These are phyloP conservation scores for Gymnorhina tibicen DNA, from an alignment of 2,113 vertebrate species.

Conservation along the genomic window DNA sequence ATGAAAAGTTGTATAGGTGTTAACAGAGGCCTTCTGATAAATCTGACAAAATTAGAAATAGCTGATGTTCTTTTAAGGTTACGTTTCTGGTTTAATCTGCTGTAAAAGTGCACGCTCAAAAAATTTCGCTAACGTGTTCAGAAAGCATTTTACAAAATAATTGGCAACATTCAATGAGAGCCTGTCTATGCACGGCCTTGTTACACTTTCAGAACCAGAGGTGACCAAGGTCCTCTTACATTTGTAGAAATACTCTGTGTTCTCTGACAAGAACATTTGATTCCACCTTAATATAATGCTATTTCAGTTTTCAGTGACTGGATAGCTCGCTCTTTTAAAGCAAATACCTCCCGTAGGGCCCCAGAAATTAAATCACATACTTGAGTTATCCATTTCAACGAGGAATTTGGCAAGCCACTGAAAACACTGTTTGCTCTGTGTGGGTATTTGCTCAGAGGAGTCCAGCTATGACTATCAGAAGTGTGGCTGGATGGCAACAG, in stretches of 20 bases:
- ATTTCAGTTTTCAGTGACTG: background rate
- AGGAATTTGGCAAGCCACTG: constrained; percentile 17
- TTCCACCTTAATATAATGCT: background rate
- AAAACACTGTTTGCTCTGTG: background rate
- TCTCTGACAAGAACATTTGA: background rate
- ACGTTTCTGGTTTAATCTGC: background rate
- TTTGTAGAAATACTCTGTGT: background rate
- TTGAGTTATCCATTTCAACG: background rate
- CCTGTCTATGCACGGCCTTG: background rate
- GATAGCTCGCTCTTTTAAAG: background rate
- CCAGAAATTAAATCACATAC: background rate
- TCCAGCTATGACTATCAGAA: background rate
- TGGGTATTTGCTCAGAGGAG: background rate
- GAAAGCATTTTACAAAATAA: background rate
- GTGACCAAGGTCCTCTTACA: background rate
- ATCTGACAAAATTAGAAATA: background rate
- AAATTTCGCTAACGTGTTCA: background rate
- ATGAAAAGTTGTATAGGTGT: background rate
- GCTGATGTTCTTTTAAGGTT: background rate
- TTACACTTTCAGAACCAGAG: background rate
- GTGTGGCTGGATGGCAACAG: background rate
- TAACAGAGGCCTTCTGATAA: background rate
- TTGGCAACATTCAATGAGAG: background rate
- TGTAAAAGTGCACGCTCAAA: background rate
- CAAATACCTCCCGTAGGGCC: background rate